Conservation (phyloP, 2,113 vertebrate genomes). For the Rhagologus leucostigma region DNA sequence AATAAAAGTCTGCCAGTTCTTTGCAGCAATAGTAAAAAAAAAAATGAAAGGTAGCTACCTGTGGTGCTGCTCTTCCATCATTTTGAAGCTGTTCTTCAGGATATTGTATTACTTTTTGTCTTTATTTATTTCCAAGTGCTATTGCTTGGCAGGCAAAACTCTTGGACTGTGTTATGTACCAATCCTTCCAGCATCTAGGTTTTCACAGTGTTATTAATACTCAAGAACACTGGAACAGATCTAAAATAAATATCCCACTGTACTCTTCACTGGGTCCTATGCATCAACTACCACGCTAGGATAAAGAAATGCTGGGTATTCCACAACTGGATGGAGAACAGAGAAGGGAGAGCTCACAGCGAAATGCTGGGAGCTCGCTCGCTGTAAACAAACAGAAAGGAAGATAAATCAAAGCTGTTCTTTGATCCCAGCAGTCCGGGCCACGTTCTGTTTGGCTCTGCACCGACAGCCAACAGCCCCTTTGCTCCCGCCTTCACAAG, state of each 20-base stretch:
- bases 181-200: slow-evolving; percentile 6
- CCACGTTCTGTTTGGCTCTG: background rate
- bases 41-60: background rate
- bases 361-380: background rate
- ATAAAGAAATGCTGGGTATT: background rate
- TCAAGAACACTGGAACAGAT: background rate
- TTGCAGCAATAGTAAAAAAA: background rate
- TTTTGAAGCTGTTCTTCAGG: background rate
- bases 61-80: background rate
- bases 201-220: slow-evolving; percentile 34
- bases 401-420: background rate
- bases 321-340: background rate
- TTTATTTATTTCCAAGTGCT: slow-evolving; percentile 30
- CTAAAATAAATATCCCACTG: slow-evolving; percentile 6
- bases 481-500: background rate
- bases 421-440: background rate
- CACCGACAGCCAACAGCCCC: background rate
- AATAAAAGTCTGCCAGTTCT: background rate
- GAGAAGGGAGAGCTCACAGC: background rate
- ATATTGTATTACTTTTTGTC: slow-evolving; percentile 8
- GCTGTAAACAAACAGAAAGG: background rate
- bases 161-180: background rate
- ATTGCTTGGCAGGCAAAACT: slow-evolving; percentile 32
- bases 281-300: background rate
- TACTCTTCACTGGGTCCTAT: background rate